These are phyloP conservation scores for Himalopsyche tibetana DNA, from an alignment of 2,888 invertebrate species.

Conservation along the genomic window DNA sequence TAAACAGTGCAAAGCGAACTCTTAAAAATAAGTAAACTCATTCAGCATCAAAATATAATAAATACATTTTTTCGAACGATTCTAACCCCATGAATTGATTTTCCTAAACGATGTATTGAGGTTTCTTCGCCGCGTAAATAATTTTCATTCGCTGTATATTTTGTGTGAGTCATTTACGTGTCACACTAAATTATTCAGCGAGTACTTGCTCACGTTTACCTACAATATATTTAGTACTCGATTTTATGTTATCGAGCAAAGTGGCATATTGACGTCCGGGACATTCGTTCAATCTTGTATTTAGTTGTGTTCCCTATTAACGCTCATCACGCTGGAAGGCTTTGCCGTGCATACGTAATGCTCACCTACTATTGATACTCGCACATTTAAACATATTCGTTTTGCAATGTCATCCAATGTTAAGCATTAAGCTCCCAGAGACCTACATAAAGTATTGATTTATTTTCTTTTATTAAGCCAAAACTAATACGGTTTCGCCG, in stretches of 20 bases:
- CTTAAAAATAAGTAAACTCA: neutral
- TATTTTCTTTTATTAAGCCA: neutral
- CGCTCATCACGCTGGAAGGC: constrained; percentile 18
- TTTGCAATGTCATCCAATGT: constrained; percentile 38
- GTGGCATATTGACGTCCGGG: constrained; percentile 49
- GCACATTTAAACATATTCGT: neutral
- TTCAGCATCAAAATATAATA: neutral
- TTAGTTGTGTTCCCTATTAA: constrained; percentile 20
- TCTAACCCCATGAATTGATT: neutral
- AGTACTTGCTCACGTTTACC: neutral
- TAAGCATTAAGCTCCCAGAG: neutral
- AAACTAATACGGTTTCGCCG: constrained; percentile 7
- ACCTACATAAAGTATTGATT: constrained; percentile 26
- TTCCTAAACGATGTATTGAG: neutral
- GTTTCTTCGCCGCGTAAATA: neutral
- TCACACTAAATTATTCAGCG: constrained; percentile 59
- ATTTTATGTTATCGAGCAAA: constrained; percentile 48
- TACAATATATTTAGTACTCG: constrained; percentile 32
- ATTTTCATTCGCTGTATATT: constrained; percentile 1
- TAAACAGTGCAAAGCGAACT: no score
- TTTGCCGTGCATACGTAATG: constrained; percentile 15
- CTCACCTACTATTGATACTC: neutral
- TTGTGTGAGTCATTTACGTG: constrained; percentile 47
- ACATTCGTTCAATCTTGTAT: constrained; percentile 42
- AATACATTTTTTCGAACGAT: no score